Percentiles rank a stretch among this genome's conserved stretches.
These are phyloP conservation scores for Odontesthes bonariensis DNA, from an alignment of 2,113 vertebrate species.

Conservation along the genomic window DNA sequence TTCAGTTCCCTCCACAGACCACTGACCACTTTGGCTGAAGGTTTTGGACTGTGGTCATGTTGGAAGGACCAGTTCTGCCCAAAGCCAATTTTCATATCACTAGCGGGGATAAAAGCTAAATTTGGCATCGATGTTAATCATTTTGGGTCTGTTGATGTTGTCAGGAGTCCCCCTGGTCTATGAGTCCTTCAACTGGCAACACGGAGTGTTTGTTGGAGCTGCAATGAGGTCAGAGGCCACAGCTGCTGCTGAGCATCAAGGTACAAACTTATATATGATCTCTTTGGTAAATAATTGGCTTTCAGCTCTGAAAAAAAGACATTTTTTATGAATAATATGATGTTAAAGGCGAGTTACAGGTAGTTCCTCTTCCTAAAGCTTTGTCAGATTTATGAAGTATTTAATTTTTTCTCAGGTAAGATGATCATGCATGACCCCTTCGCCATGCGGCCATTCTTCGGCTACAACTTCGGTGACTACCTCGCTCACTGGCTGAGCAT, in stretches of 20 bases:
- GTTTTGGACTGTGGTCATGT: too few relatives aligned
- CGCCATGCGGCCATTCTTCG: constrained; percentile 98
- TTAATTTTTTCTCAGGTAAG: constrained; percentile 83
- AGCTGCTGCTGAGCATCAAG: constrained; percentile 96
- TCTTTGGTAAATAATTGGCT: background rate
- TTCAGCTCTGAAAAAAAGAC: background rate
- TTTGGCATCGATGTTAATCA: too few relatives aligned
- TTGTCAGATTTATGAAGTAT: background rate
- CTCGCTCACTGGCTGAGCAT: constrained; percentile 97
- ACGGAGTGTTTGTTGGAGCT: constrained; percentile 95
- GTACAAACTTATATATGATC: constrained; percentile 68
- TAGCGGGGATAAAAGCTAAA: too few relatives aligned
- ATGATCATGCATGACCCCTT: constrained; percentile 97
- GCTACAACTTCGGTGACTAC: constrained; percentile 98
- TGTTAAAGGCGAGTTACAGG: too few relatives aligned
- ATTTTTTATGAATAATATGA: too few relatives aligned
- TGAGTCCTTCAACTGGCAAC: constrained; percentile 94
- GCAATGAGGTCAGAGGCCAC: constrained; percentile 98
- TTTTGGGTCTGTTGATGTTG: constrained; percentile 4
- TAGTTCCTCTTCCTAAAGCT: background rate
- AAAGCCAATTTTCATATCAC: too few relatives aligned
- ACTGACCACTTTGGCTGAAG: too few relatives aligned
- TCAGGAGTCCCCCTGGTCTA: constrained; percentile 96
- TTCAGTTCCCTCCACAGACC: background rate
- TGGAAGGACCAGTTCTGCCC: too few relatives aligned